Evolutionary conservation across 2,113 vertebrate species (phyloP), one percentile per base, ranked within the genome.

Genomic region (Periophthalmodon schlosseri): DNA sequence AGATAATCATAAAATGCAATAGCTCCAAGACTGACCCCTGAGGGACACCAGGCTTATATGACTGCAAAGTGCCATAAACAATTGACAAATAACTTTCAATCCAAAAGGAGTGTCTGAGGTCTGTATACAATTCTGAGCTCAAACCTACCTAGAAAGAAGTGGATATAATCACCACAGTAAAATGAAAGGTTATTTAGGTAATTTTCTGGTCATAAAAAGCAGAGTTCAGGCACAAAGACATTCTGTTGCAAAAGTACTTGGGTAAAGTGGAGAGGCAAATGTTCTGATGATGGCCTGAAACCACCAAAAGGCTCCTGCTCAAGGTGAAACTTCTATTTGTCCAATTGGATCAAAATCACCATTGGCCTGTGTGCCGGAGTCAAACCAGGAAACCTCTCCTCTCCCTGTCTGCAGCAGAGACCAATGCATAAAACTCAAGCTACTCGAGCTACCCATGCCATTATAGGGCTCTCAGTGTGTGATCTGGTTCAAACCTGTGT

Each of bases 311-410:
- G 66, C 49, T 46, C 6, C 21, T 46, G 60, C 60, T 63, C 28
- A 63, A 63, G 28, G 60, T 63, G 60, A 63, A 44, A 63, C 28
- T 16, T 63, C 60, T 34, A 34, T 63, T 63, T 63, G 60, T 63
- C 60, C 60, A 16, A 63, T 63, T 63, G 60, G 60, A 63, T 23
- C 49, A 73, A 70, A 65, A 74, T 63, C 46, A 39, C 68, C 77
- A 79, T 73, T 75, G 78, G 64, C 73, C 70, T 60, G 56, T 76
- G 18, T 46, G 36, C 63, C 74, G 49, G 49, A 69, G 66, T 70
- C 46, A 24, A 57, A 70, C 69, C 63, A 66, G 60, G 70, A 73
- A 66, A 68, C 47, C 61, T 52, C 39, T 36, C 34, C 11, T 71
- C 65, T 47, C 54, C 68, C 75, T 61, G 68, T 18, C 21, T 36